Evolutionary conservation across 2,888 invertebrate species (phyloP).

Genomic region (Drosophila paramelanica): DNA sequence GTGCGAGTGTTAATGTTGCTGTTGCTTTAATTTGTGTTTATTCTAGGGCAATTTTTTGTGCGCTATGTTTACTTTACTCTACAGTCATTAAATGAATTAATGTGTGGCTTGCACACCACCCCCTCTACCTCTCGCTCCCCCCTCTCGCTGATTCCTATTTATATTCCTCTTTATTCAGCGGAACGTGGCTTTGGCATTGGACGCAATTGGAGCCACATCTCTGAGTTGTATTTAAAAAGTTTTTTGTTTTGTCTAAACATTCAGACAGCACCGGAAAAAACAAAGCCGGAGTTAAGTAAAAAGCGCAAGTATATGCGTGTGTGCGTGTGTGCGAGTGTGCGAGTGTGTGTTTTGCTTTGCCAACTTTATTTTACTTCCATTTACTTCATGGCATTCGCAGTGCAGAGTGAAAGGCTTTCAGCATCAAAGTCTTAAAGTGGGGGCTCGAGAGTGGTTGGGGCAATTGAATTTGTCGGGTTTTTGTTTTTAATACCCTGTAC

Average conservation of each 20-base stretch:
- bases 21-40: slow-evolving; percentile 58
- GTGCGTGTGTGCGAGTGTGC: background rate
- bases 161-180: slow-evolving; percentile 12
- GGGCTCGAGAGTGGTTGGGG: background rate
- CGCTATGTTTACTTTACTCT: slow-evolving; percentile 45
- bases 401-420: slow-evolving; percentile 46
- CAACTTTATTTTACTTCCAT: slow-evolving; percentile 54
- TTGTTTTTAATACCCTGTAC: slow-evolving; percentile 28
- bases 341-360: slow-evolving; percentile 39
- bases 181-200: slow-evolving; percentile 28
- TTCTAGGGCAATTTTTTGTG: slow-evolving; percentile 40
- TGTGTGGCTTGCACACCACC: slow-evolving; percentile 31
- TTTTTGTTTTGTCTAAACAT: slow-evolving; percentile 52
- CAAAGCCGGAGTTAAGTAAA: slow-evolving; percentile 24
- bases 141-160: too few species aligned
- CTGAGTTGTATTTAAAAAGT: slow-evolving; percentile 38
- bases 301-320: slow-evolving; percentile 16
- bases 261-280: slow-evolving; percentile 50
- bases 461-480: slow-evolving; percentile 58
- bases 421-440: slow-evolving; percentile 21
- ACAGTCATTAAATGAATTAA: slow-evolving; percentile 73
- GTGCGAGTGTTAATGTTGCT: slow-evolving; percentile 11
- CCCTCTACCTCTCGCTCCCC: too few species aligned
- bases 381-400: slow-evolving; percentile 23
- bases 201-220: slow-evolving; percentile 27